Evolutionary conservation across 2,888 invertebrate genomes (phyloP).

Genomic region (Xanthia togata): DNA sequence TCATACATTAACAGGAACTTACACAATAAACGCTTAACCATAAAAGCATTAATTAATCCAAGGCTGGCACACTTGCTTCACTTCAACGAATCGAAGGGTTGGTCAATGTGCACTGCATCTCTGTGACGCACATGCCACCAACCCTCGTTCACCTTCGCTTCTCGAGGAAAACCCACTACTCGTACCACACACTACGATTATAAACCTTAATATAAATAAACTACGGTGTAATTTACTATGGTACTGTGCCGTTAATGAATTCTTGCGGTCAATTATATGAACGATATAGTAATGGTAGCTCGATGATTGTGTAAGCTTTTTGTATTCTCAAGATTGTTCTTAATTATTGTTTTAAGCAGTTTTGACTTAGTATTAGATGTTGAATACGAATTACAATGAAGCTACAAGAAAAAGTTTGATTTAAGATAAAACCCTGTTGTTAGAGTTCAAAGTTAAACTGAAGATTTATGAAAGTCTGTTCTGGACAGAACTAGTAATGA

Average conservation of each 20-base stretch:
- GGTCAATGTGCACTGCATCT: conserved; percentile 63
- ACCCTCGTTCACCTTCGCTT: conserved; percentile 80
- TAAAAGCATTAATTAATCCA: conserved; percentile 55
- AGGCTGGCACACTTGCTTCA: conserved; percentile 48
- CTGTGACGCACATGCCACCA: conserved; percentile 77
- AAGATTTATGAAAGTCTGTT: neutral
- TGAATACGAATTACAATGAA: neutral
- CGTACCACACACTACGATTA: conserved; percentile 51
- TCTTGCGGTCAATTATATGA: conserved; percentile 72
- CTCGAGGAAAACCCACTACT: conserved; percentile 80
- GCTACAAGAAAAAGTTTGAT: neutral
- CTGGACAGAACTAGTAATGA: neutral
- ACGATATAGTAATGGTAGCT: conserved; percentile 65
- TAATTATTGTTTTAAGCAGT: conserved; percentile 19
- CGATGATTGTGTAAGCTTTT: conserved; percentile 65
- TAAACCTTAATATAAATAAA: conserved; percentile 60
- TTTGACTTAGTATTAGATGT: neutral
- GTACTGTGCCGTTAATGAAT: conserved; percentile 69
- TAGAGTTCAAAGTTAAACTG: neutral
- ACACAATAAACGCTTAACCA: conserved; percentile 10
- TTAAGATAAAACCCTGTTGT: neutral
- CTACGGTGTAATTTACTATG: conserved; percentile 66
- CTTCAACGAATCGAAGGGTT: conserved; percentile 76
- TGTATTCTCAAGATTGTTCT: conserved; percentile 49
- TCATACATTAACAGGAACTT: neutral